Percentiles rank a stretch among this genome's conserved stretches.
Evolutionary conservation across 2,797 vertebrate species (phyloP).

Genomic region (Falco concolor): DNA sequence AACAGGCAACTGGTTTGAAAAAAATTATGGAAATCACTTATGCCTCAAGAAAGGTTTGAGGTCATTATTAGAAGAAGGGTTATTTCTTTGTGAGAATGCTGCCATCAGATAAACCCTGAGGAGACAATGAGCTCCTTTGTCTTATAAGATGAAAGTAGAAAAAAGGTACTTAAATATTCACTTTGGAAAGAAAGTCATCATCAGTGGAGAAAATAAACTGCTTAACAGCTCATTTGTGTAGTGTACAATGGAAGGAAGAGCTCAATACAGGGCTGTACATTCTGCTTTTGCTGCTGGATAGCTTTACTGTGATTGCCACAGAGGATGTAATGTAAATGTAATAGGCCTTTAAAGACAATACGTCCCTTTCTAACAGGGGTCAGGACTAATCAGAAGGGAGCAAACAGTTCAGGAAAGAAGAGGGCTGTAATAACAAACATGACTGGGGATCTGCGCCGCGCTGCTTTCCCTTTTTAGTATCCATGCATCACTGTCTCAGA

Average conservation of each 20-base stretch:
- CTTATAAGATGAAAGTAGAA: not conserved
- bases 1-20: not conserved
- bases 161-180: conserved; percentile 10
- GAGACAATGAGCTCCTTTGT: conserved; percentile 10
- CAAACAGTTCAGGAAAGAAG: conserved; percentile 27
- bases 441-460: not conserved
- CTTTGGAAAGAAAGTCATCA: conserved; percentile 7
- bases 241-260: not conserved
- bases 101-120: not conserved
- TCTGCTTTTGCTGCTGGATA: not conserved
- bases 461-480: conserved; percentile 43
- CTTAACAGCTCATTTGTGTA: not conserved
- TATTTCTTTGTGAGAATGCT: not conserved
- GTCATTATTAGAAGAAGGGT: not conserved
- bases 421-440: not conserved
- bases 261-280: not conserved
- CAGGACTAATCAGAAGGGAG: conserved; percentile 28
- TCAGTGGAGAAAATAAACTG: not conserved
- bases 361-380: not conserved
- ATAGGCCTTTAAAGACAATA: conserved; percentile 4
- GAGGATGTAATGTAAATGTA: not conserved
- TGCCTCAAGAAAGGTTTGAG: not conserved
- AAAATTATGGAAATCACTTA: not conserved
- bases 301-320: not conserved
- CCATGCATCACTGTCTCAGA: conserved; percentile 37